Evolutionary conservation across 1,140 invertebrate species (phyloP).

Genomic region (Drosophila setifemur): DNA sequence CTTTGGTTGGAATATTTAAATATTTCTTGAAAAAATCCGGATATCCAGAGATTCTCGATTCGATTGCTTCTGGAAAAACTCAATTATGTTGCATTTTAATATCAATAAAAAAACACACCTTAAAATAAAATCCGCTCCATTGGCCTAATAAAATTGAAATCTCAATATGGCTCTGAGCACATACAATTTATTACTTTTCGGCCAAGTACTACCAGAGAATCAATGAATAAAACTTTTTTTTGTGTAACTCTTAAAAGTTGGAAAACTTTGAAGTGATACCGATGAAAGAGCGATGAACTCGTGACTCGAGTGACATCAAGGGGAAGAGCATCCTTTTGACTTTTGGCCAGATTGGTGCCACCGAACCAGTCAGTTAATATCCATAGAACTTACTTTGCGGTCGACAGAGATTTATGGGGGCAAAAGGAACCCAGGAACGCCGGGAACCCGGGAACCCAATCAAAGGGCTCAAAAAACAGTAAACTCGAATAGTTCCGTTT

Average conservation of each 20-base stretch:
- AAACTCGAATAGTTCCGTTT: slow-evolving; percentile 58
- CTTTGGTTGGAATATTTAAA: too few relatives aligned
- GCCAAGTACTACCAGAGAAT: slow-evolving; percentile 1
- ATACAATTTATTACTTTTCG: not conserved
- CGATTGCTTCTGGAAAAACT: too few relatives aligned
- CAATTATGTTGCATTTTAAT: too few relatives aligned
- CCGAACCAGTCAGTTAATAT: slow-evolving; percentile 21
- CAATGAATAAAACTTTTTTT: not conserved
- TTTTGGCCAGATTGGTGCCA: slow-evolving; percentile 15
- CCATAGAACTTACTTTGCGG: slow-evolving; percentile 21
- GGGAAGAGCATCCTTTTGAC: slow-evolving; percentile 27
- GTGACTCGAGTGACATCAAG: slow-evolving; percentile 17
- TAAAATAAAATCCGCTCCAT: too few relatives aligned
- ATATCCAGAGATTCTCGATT: too few relatives aligned
- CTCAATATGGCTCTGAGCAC: not conserved
- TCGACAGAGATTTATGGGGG: slow-evolving; percentile 18
- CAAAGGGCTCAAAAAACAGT: slow-evolving; percentile 33
- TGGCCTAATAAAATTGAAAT: not conserved
- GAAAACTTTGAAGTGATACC: slow-evolving; percentile 32
- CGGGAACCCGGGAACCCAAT: slow-evolving; percentile 33
- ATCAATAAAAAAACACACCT: too few relatives aligned
- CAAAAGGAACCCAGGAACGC: too few relatives aligned
- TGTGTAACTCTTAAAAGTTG: slow-evolving; percentile 13
- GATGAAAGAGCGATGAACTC: slow-evolving; percentile 29
- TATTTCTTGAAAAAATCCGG: too few relatives aligned